Evolutionary conservation across 2,888 invertebrate genomes (phyloP), one percentile per base, ranked within the genome.

Genomic region (Amblyjoppa fuscipennis): DNA sequence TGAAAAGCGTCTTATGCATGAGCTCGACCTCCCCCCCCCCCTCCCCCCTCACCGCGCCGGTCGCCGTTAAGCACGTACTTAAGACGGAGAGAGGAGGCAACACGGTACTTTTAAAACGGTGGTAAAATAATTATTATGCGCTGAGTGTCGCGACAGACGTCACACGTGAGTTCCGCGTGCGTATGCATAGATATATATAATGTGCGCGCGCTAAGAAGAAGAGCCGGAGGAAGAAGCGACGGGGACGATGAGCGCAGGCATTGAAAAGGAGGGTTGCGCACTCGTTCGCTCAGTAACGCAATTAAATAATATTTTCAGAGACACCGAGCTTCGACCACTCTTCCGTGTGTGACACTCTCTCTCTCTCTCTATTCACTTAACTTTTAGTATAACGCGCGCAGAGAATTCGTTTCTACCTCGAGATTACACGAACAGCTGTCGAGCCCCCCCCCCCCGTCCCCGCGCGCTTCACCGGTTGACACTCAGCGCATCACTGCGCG

Each of bases 341-440:
- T 59, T 59, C 9, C 25, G 11, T 25, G 25, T 13, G 28, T 28
- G 25, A 1, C 20, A 20, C 64, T 7, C 31, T 34, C 16, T 64
- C 6, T 1, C 64, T 7, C 31, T 34, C 16, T 64, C 6, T 31
- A 11, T 68, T 49, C n/a, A 51, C 53, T 68, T 53, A 68, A 28
- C 49, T 59, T 59, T 68, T 20, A 13, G 41, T 56, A 25, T 74
- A 74, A 38, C 20, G 34, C 61, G 38, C 53, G 51, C 59, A 70
- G 68, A 41, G 34, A 34, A 81, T 71, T 61, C 51, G 51, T 11
- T 77, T 73, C 66, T 61, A 77, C 90, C 91, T 91, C 90, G 87
- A 90, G 87, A 83, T 88, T 88, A 86, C 83, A 83, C 80, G 91
- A 91, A 90, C 91, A 91, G 90, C 90, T 90, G 90, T 89, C 86